Conservation (phyloP, 2,113 vertebrate species). For the Scopus umbretta region DNA sequence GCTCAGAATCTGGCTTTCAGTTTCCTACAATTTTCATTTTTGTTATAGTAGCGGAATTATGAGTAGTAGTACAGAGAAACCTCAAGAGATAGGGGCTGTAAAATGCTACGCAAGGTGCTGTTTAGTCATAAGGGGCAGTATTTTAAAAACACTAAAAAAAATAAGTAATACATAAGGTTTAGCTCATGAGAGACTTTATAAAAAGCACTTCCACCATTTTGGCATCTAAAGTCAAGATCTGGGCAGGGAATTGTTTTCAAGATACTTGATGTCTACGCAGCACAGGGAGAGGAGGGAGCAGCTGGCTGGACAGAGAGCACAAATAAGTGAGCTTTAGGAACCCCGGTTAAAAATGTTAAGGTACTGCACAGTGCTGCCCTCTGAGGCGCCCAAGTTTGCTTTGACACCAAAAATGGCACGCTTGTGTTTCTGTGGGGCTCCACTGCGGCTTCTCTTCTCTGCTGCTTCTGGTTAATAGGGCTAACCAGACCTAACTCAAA, state of each 20-base stretch:
- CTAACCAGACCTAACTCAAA: rapidly evolving
- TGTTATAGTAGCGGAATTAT: neutral
- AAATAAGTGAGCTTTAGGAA: neutral
- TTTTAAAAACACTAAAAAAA: neutral
- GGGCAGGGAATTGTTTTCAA: neutral
- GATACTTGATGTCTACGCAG: neutral
- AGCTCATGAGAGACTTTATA: neutral
- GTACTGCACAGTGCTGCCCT: neutral
- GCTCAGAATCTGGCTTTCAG: neutral
- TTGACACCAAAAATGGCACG: neutral
- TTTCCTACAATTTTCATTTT: neutral
- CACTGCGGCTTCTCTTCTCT: rapidly evolving
- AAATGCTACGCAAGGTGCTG: neutral
- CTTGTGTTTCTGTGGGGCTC: neutral
- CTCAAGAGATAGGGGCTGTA: neutral
- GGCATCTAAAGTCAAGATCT: neutral
- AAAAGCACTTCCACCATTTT: neutral
- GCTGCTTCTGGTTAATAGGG: neutral
- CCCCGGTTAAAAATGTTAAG: too few species aligned
- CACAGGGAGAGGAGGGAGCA: neutral
- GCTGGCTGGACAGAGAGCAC: neutral
- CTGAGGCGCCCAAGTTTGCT: neutral
- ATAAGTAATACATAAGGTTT: neutral
- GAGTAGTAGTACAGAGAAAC: neutral
- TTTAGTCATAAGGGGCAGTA: neutral